These are phyloP conservation scores for Oncorhynchus clarkii DNA, from an alignment of 2,113 vertebrate species.

Conservation along the genomic window DNA sequence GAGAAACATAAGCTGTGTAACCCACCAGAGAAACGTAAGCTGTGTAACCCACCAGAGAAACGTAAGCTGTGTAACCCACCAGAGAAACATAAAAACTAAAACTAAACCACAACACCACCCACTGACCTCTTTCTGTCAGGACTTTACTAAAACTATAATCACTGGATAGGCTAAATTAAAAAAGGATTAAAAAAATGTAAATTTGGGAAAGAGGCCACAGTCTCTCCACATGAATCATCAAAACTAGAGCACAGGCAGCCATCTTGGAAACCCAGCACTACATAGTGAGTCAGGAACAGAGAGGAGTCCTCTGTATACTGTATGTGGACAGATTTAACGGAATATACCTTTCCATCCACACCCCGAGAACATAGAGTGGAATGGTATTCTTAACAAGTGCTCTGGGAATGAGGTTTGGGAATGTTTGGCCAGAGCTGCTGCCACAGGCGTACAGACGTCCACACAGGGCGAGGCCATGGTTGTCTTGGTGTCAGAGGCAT, in stretches of 20 bases:
- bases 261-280: slow-evolving; percentile 11
- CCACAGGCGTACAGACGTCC: neutral
- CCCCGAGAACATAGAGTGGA: neutral
- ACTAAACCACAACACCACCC: neutral
- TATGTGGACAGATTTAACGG: slow-evolving; percentile 8
- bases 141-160: neutral
- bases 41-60: too few species aligned
- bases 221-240: slow-evolving; percentile 12
- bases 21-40: too few species aligned
- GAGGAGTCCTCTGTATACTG: neutral
- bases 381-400: neutral
- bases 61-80: too few species aligned
- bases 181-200: neutral
- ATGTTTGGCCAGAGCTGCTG: neutral
- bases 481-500: slow-evolving; percentile 30
- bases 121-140: too few species aligned
- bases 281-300: neutral
- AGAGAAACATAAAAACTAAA: too few species aligned
- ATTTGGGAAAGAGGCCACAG: neutral
- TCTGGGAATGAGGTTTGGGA: slow-evolving; percentile 7
- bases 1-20: too few species aligned
- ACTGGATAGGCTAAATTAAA: neutral
- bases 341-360: neutral
- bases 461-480: slow-evolving; percentile 18
- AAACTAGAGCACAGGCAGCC: slow-evolving; percentile 8